These are phyloP conservation scores for Drosophila sordidapex DNA, from an alignment of 2,888 invertebrate genomes.

Conservation along the genomic window DNA sequence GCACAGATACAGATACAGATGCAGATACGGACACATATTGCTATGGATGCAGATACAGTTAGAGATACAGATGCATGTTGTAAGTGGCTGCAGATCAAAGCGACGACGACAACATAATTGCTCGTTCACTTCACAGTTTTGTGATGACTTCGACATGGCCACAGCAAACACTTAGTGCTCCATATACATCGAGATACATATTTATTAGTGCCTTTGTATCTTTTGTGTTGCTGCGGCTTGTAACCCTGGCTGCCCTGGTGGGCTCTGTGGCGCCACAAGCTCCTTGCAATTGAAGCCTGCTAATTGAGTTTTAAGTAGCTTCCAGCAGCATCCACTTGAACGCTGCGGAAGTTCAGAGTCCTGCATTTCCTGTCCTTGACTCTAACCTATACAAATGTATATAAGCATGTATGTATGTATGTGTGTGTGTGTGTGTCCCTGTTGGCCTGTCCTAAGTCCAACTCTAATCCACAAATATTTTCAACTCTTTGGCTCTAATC, in stretches of 20 bases:
- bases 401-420: too few relatives aligned
- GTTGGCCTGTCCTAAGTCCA: slow-evolving; percentile 29
- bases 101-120: slow-evolving; percentile 80
- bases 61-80: slow-evolving; percentile 19
- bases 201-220: slow-evolving; percentile 36
- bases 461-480: slow-evolving; percentile 73
- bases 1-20: slow-evolving; percentile 21
- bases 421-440: background rate
- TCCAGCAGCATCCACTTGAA: slow-evolving; percentile 67
- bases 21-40: background rate
- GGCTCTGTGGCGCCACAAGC: slow-evolving; percentile 57
- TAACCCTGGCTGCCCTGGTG: slow-evolving; percentile 45
- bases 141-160: slow-evolving; percentile 53
- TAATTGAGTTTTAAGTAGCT: slow-evolving; percentile 78
- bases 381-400: background rate
- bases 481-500: slow-evolving; percentile 74
- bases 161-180: slow-evolving; percentile 56
- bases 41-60: slow-evolving; percentile 13
- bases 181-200: slow-evolving; percentile 30
- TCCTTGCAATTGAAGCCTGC: slow-evolving; percentile 42
- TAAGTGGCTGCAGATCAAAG: slow-evolving; percentile 81
- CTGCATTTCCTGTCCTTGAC: slow-evolving; percentile 63
- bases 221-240: slow-evolving; percentile 57
- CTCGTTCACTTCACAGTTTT: slow-evolving; percentile 81
- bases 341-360: slow-evolving; percentile 58